Evolutionary conservation across 2,888 invertebrate species (phyloP), one percentile per base, ranked within the genome.

Genomic region (Drosophila nr. perissopoda): DNA sequence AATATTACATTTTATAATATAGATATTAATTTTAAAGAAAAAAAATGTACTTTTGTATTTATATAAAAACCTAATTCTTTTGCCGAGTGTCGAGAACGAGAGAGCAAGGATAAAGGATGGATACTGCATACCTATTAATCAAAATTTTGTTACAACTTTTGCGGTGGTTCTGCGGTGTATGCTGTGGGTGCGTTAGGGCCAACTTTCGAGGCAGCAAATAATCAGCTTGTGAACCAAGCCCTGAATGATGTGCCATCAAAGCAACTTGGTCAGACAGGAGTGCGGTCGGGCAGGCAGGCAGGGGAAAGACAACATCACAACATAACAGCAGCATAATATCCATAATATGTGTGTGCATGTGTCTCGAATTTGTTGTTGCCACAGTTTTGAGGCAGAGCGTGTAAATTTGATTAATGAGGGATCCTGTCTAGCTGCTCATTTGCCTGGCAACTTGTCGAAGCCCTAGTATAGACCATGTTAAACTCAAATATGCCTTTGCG

Each of bases 361-460:
- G 58, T 52, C 31, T 57, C 53, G 72, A 56, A 82, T 79, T 83
- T 27, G 85, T 73, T 72, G 60, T 48, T 73, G 83, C 66, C 68
- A 65, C 76, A 82, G 59, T 68, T 87, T 76, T 73, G 70, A 73
- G 80, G 69, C 78, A 11, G 34, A 54, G 86, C 77, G 82, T 89
- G 84, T 89, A 87, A 89, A 84, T 89, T 84, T 84, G 90, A 85
- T 85, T 85, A 85, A 89, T 85, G 85, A 82, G 77, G n/a, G 34
- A 31, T 53, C 51, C 62, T 63, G 73, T 67, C 54, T 38, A 36
- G n/a, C 61, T 42, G 34, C 40, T 51, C 38, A 63, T 27, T 40
- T 60, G 58, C 49, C 56, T 60, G 63, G 56, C 66, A 49, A 51
- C 58, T 38, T 49, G 53, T 71, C 29, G 16, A 18, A 53, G 53